Base-by-base conservation (phyloP, 2,113 vertebrate species). In the Embiotoca jacksoni region DNA sequence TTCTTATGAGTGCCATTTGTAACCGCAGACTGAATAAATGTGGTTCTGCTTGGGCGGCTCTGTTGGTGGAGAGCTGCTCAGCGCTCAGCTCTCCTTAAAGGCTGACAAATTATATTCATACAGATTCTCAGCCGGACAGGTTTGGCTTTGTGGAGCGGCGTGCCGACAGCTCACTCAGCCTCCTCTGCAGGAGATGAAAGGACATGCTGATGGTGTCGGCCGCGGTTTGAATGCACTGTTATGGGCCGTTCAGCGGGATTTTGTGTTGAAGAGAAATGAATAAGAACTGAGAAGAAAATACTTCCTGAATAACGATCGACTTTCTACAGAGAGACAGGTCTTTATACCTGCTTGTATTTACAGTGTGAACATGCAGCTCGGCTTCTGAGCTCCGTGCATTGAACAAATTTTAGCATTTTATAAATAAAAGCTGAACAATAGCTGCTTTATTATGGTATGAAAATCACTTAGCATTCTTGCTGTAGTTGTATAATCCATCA, bases 141-240 rank as follows among this genome's bases (percentile, higher is more conserved):
- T 64, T 55, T 65, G 35, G 41, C 54, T 61, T 56, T 30, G 49
- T 74, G 69, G 54, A 57, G 55, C 50, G 31, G 41, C 72, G 59
- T 65, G 36, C 54, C 33, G 61, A 64, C 60, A 66, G 65, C 14
- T 53, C 31, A 67, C 39, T 71, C 60, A 37, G 50, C 49, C 64
- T 37, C 57, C 78, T 67, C 67, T 72, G 57, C 2, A 46, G 67
- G 61, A 72, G 61, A 46, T 72, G 66, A 67, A 61, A 72, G 61
- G 61, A 61, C 44, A 31, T 1, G 13, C 7, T 32, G 72, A 11
- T 58, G 0, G 3, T 23, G 46, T 32, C 68, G 62, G 49, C 56
- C 4, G 7, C 62, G 23, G 37, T 67, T 55, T 37, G 63, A 50
- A 41, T 16, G 55, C 37, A 2, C 49, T 33, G 3, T 33, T 30